These are phyloP conservation scores for Trachurus trachurus DNA, from an alignment of 2,797 vertebrate genomes.

Conservation along the genomic window DNA sequence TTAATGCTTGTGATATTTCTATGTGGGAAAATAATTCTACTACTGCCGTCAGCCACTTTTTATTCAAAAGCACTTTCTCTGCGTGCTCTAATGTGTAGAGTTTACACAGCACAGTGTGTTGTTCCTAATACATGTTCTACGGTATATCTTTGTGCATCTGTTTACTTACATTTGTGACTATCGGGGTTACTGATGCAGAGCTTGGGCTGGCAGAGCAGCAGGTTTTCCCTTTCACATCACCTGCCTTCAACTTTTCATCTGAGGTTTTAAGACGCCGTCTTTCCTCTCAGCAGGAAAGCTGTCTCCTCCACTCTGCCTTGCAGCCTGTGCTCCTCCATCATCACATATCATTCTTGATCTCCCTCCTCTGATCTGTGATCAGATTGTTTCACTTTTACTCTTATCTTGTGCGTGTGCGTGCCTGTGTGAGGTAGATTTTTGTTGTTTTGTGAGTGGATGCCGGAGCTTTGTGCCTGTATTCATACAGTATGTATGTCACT, in stretches of 20 bases:
- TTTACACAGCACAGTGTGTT: too few relatives aligned
- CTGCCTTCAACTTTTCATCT: constrained; percentile 27
- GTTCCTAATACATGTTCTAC: background rate
- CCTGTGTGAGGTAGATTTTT: background rate
- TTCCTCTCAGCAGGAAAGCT: constrained; percentile 35
- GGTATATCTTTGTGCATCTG: background rate
- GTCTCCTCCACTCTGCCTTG: constrained; percentile 27
- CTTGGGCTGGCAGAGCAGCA: background rate
- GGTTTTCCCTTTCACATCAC: constrained; percentile 11
- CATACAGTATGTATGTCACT: background rate
- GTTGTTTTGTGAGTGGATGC: background rate
- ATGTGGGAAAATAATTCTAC: background rate
- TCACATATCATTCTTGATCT: constrained; percentile 12
- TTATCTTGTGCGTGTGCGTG: background rate
- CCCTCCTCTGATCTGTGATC: constrained; percentile 52
- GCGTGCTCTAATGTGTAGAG: too few relatives aligned
- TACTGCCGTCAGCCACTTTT: background rate
- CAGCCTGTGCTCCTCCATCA: constrained; percentile 23
- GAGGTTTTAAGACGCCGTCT: constrained; percentile 30
- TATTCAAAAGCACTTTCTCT: background rate
- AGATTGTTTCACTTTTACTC: constrained; percentile 32
- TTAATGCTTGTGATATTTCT: background rate
- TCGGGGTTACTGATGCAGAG: background rate
- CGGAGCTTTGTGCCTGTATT: constrained; percentile 3
- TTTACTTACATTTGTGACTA: background rate